Conservation (phyloP, 2,113 vertebrate species). For the Siphamia tubifer region DNA sequence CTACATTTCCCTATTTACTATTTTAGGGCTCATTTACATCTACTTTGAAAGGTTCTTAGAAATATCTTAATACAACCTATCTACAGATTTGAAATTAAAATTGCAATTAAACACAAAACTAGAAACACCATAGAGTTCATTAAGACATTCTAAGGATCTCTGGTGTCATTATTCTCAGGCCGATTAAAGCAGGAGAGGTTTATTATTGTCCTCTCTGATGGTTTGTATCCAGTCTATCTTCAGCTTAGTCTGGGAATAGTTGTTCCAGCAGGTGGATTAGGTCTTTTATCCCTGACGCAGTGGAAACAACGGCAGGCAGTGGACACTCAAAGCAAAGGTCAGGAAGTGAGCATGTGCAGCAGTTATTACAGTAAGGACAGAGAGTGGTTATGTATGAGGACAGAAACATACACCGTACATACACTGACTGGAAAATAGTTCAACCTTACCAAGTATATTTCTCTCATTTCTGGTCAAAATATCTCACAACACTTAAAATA, state of each 20-base stretch:
- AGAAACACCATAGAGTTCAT: slow-evolving; percentile 10
- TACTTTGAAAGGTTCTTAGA: background rate
- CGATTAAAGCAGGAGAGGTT: background rate
- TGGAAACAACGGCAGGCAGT: slow-evolving; percentile 30
- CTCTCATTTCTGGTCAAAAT: too few relatives aligned
- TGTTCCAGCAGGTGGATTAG: slow-evolving; percentile 70
- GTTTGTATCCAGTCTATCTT: slow-evolving; percentile 42
- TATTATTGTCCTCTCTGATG: slow-evolving; percentile 1
- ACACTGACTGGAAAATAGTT: too few relatives aligned
- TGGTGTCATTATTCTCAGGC: slow-evolving; percentile 34
- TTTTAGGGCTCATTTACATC: background rate
- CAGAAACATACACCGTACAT: too few relatives aligned
- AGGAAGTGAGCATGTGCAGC: slow-evolving; percentile 23
- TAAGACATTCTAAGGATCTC: background rate
- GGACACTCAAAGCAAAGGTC: slow-evolving; percentile 20
- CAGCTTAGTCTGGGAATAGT: slow-evolving; percentile 68
- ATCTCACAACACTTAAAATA: too few relatives aligned
- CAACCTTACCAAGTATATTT: too few relatives aligned
- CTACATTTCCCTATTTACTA: background rate
- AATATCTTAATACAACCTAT: background rate
- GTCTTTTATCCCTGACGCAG: slow-evolving; percentile 69
- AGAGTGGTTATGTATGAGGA: too few relatives aligned
- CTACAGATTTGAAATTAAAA: background rate
- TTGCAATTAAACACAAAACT: background rate
- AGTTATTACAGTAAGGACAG: background rate